These are phyloP conservation scores for Phenacoccus solenopsis DNA, from an alignment of 1,140 invertebrate genomes.

Conservation along the genomic window DNA sequence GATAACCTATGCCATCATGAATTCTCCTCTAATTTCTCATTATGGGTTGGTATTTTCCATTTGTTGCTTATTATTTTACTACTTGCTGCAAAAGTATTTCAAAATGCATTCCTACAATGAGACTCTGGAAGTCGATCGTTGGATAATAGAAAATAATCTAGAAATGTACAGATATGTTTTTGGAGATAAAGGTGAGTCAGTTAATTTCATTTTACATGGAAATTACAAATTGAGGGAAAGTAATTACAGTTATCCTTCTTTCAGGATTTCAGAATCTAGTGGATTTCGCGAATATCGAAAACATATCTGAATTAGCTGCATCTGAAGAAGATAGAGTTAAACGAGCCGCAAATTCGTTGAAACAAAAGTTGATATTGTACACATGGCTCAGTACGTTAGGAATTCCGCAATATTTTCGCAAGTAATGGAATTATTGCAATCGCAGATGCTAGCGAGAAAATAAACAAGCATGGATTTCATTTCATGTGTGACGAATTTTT, in stretches of 20 bases:
- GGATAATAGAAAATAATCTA: slow-evolving; percentile 2
- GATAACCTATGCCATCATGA: too few relatives aligned
- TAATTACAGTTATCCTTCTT: too few relatives aligned
- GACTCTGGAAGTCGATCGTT: background rate
- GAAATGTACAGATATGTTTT: background rate
- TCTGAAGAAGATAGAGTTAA: slow-evolving; percentile 65
- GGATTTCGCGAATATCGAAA: slow-evolving; percentile 51
- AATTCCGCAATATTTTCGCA: slow-evolving; percentile 60
- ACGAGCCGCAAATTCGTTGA: slow-evolving; percentile 56
- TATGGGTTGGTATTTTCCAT: background rate
- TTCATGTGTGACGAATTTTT: background rate
- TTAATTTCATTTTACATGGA: too few relatives aligned
- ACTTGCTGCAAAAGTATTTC: background rate
- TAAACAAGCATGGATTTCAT: background rate
- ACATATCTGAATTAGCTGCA: slow-evolving; percentile 59
- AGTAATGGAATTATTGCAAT: slow-evolving; percentile 36
- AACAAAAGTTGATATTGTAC: slow-evolving; percentile 63
- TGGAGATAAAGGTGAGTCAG: background rate
- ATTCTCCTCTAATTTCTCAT: background rate
- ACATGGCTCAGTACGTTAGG: slow-evolving; percentile 64
- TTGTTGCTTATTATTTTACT: background rate
- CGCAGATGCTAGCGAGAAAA: background rate
- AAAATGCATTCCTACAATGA: background rate
- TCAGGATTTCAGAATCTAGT: slow-evolving; percentile 67
- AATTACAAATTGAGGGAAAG: too few relatives aligned